These are phyloP conservation scores for Oscheius onirici DNA, from an alignment of 2,888 invertebrate species.

Conservation along the genomic window DNA sequence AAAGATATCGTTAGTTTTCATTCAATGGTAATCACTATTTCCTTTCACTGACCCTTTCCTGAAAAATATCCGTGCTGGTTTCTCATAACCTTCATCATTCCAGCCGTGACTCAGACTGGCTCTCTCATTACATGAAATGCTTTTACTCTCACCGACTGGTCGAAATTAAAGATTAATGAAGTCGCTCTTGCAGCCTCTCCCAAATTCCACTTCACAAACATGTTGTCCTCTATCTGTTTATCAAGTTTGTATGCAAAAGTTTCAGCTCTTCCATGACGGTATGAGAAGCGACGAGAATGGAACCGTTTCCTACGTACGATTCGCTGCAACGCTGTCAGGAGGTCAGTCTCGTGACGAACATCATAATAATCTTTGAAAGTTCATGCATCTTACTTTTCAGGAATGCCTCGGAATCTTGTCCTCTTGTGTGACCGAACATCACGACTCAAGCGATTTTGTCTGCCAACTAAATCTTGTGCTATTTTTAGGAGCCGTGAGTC, in stretches of 20 bases:
- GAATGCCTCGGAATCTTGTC: constrained; percentile 20
- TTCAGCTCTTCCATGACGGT: not conserved
- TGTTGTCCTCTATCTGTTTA: not conserved
- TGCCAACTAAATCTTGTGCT: constrained; percentile 18
- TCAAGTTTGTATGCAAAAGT: not conserved
- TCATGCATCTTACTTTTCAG: not conserved
- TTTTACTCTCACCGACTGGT: no score
- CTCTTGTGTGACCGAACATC: constrained; percentile 4
- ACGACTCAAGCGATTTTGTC: not conserved
- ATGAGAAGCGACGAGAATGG: constrained; percentile 15
- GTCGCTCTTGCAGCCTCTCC: not conserved
- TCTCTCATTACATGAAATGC: no score
- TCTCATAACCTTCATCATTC: no score
- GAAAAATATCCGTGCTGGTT: no score
- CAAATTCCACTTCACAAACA: no score
- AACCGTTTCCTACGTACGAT: constrained; percentile 20
- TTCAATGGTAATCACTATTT: no score
- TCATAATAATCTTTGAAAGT: not conserved
- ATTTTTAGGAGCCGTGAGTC: constrained; percentile 10
- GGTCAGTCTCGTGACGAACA: not conserved
- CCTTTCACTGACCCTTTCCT: no score
- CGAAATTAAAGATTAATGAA: not conserved
- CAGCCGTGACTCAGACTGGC: no score
- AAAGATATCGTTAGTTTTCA: no score
- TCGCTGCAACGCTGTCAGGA: constrained; percentile 16